phyloP scores from a whole-genome alignment of 2,113 vertebrate genomes.

The Helogale parvula region DNA sequence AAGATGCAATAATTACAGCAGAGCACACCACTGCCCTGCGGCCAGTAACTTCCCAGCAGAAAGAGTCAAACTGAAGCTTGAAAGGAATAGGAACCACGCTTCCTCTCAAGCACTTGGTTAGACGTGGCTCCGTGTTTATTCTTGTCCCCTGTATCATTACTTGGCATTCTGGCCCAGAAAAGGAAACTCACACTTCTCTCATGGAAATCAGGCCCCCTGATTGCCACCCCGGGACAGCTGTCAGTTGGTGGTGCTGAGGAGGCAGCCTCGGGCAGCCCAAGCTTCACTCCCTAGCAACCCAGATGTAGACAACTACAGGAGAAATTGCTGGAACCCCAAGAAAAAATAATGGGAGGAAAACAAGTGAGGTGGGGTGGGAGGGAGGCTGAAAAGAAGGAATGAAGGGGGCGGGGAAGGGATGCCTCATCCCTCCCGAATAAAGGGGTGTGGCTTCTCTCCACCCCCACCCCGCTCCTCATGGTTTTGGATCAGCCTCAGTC shows the following conservation, averaged over 20 bases:
- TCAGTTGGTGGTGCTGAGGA: neutral
- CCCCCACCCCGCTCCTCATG: neutral
- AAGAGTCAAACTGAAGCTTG: neutral
- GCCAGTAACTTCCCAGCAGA: neutral
- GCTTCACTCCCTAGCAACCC: neutral
- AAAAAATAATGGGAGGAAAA: neutral
- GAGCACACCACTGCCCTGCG: neutral
- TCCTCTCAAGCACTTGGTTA: neutral
- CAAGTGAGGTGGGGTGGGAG: neutral
- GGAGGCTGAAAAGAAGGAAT: neutral
- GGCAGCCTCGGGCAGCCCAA: neutral
- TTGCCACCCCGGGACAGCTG: rapidly evolving
- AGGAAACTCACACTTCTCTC: neutral
- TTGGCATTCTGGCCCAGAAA: neutral
- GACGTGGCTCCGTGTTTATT: neutral
- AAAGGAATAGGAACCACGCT: neutral
- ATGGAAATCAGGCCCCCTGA: neutral
- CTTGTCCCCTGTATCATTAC: neutral
- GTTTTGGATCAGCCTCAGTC: slow-evolving; percentile 50
- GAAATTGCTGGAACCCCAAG: neutral
- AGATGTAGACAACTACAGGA: neutral
- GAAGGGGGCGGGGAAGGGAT: neutral
- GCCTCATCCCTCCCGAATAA: slow-evolving; percentile 33
- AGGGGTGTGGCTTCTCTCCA: slow-evolving; percentile 51
- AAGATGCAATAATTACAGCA: rapidly evolving